A percentile compares a stretch with the other conserved stretches of the same genome.
phyloP scores from a whole-genome alignment of 2,888 invertebrate genomes.

The Aphodius sticticus region DNA sequence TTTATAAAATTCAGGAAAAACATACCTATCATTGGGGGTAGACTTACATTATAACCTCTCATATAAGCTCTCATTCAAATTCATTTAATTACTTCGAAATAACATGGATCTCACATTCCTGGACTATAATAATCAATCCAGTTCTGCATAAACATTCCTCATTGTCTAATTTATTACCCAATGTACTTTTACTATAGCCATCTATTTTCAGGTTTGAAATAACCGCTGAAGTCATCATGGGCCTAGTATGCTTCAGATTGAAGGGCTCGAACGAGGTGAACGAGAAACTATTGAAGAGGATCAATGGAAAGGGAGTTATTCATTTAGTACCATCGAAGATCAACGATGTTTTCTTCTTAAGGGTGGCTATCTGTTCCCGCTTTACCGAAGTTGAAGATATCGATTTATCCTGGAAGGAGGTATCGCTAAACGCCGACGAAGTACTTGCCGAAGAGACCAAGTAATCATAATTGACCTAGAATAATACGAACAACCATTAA shows the following conservation, averaged over 20 bases:
- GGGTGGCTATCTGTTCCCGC: slow-evolving; percentile 90
- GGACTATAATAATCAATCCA: too few relatives aligned
- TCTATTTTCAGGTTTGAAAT: slow-evolving; percentile 75
- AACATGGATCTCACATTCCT: too few relatives aligned
- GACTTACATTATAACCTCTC: too few relatives aligned
- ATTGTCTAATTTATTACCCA: too few relatives aligned
- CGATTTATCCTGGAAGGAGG: slow-evolving; percentile 86
- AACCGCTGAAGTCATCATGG: slow-evolving; percentile 88
- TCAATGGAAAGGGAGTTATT: slow-evolving; percentile 90
- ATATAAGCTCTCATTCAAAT: too few relatives aligned
- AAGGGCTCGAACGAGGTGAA: slow-evolving; percentile 86
- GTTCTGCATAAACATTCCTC: too few relatives aligned
- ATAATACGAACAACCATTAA: neutral
- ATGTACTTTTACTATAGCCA: neutral
- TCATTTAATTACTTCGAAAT: too few relatives aligned
- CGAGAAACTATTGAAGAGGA: slow-evolving; percentile 80
- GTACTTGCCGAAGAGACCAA: slow-evolving; percentile 57
- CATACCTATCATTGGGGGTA: too few relatives aligned
- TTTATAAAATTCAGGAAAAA: too few relatives aligned
- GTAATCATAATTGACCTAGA: neutral
- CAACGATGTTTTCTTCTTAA: slow-evolving; percentile 81
- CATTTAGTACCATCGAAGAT: slow-evolving; percentile 93
- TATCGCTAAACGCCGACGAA: slow-evolving; percentile 77
- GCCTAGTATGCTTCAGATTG: slow-evolving; percentile 94
- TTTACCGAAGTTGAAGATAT: slow-evolving; percentile 84